Base-by-base conservation (phyloP, 2,113 vertebrate genomes). In the Phyllopteryx taeniolatus region DNA sequence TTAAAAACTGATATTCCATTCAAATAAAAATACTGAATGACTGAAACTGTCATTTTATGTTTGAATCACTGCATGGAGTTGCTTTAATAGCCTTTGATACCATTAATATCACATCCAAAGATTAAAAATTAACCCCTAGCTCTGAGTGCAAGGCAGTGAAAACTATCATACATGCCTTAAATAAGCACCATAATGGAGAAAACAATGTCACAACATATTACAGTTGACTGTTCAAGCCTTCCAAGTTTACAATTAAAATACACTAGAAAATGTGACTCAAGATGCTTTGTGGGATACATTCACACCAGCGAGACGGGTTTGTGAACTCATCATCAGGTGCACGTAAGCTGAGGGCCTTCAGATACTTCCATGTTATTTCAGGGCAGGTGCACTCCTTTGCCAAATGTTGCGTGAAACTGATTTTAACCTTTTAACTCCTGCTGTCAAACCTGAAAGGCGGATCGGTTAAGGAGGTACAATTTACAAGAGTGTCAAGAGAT, bases 401-500 rank as follows among this genome's bases (percentile, higher is more conserved):
- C n/a, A 31, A 44, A 35, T 19, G 31, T 72, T 31, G 66, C 33
- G 35, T 63, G 43, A 79, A 44, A 68, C 51, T 20, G n/a, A 13
- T 71, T 76, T 65, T 44, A 5, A 22, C 27, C n/a, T 43, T 44
- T 20, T 46, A 15, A 27, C 44, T 66, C 11, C 49, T 33, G 9
- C 61, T 62, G 10, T 59, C 63, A 63, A 51, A 68, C 78, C 65
- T 78, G 65, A 49, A 62, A 66, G 60, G 68, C 51, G 14, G 31
- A 14, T 35, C 35, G 33, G 59, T 15, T 17, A 14, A 49, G 51
- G 69, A 65, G 66, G 35, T 49, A 33, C 70, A 22, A 73, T 73
- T 12, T 39, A 57, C 39, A 73, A 10, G 51, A 35, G 43, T 20
- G 35, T 6, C 43, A 17, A 42, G 31, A 70, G 19, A 43, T 11